A percentile compares a stretch with the other conserved stretches of the same genome.
These are phyloP conservation scores for Epicauta chinensis DNA, from an alignment of 1,140 invertebrate species.

Conservation along the genomic window DNA sequence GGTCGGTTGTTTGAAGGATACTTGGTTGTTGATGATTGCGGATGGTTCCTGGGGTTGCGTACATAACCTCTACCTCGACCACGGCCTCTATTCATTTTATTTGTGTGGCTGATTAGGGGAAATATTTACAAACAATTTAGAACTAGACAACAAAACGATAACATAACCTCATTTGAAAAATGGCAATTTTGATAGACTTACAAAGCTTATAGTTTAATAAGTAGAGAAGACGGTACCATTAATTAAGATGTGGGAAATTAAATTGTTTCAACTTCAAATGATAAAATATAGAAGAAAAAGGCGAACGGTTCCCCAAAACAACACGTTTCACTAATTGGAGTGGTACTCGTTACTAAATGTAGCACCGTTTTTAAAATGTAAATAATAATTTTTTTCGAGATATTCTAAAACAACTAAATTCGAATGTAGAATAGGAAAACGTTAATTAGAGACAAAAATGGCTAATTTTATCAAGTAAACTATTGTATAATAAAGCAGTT, in stretches of 20 bases:
- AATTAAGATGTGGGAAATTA: not conserved
- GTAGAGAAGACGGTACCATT: not conserved
- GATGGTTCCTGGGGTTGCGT: not conserved
- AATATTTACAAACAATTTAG: conserved; percentile 2
- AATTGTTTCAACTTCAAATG: not conserved
- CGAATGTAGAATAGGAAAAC: too few relatives aligned
- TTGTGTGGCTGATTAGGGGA: not conserved
- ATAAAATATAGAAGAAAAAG: too few relatives aligned
- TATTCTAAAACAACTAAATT: too few relatives aligned
- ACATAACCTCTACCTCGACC: conserved; percentile 6
- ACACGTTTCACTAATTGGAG: too few relatives aligned
- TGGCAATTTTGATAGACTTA: too few relatives aligned
- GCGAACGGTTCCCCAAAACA: too few relatives aligned
- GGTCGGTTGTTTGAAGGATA: not conserved
- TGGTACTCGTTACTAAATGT: too few relatives aligned
- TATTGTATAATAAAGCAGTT: too few relatives aligned
- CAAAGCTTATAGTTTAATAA: not conserved
- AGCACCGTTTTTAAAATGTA: too few relatives aligned
- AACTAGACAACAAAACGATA: not conserved
- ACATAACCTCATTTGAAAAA: not conserved
- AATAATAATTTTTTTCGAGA: too few relatives aligned
- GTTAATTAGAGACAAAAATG: too few relatives aligned
- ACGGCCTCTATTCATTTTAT: conserved; percentile 7
- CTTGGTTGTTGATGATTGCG: not conserved
- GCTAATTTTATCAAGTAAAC: too few relatives aligned